A percentile compares a stretch with the other conserved stretches of the same genome.
Conservation (phyloP, 2,113 vertebrate species). For the Lycocorax pyrrhopterus region DNA sequence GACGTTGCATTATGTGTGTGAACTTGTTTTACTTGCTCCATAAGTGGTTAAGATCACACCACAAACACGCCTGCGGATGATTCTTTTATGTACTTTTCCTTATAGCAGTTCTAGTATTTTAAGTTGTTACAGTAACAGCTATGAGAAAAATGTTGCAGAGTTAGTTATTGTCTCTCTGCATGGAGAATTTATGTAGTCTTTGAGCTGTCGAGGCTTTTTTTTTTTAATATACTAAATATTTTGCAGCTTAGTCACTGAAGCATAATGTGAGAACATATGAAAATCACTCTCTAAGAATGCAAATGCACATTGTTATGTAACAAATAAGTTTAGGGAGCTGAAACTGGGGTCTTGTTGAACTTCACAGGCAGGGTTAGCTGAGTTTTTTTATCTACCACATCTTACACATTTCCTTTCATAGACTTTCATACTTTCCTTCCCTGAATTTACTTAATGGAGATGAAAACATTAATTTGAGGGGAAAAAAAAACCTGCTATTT, state of each 20-base stretch:
- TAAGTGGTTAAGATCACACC: constrained; percentile 6
- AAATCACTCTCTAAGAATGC: not conserved
- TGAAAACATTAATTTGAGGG: not conserved
- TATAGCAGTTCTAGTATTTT: not conserved
- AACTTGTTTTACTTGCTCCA: not conserved
- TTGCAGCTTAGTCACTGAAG: constrained; percentile 33
- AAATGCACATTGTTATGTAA: not conserved
- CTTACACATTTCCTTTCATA: not conserved
- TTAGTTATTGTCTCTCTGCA: not conserved
- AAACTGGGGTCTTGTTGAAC: not conserved
- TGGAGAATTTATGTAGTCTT: not conserved
- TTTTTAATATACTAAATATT: constrained; percentile 8
- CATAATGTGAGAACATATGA: constrained; percentile 8
- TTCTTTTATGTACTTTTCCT: constrained; percentile 8
- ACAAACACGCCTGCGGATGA: constrained; percentile 22
- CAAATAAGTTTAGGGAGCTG: constrained; percentile 8
- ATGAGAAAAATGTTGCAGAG: constrained; percentile 5
- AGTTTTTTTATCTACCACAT: constrained; percentile 6
- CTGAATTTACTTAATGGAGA: not conserved
- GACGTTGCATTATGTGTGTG: not conserved
- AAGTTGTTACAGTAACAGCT: constrained; percentile 23
- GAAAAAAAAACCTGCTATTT: not conserved
- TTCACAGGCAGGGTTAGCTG: not conserved
- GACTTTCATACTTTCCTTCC: not conserved
- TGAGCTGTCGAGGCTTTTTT: not conserved